phyloP scores from a whole-genome alignment of 2,113 vertebrate genomes.

The Hippopotamus amphibius region DNA sequence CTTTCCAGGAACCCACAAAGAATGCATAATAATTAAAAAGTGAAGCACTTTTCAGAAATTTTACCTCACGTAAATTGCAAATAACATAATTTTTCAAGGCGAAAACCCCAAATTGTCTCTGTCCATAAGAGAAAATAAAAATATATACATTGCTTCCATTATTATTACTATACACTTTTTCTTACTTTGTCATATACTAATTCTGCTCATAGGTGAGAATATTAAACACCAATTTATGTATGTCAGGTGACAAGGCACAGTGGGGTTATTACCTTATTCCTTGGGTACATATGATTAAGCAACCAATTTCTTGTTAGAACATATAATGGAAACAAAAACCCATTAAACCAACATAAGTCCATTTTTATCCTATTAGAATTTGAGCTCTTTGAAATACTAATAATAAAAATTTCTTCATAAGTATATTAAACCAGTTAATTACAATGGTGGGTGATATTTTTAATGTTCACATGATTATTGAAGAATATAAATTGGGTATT shows the following conservation, averaged over 20 bases:
- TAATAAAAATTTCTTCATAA: neutral
- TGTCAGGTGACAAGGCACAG: neutral
- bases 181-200: neutral
- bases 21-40: neutral
- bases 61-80: constrained; percentile 7
- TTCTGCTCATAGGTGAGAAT: neutral
- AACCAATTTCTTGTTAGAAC: constrained; percentile 36
- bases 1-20: neutral
- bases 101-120: neutral
- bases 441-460: constrained; percentile 57
- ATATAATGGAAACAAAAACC: constrained; percentile 46
- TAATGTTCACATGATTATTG: constrained; percentile 50
- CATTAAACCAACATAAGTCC: constrained; percentile 19
- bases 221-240: constrained; percentile 44
- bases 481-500: neutral
- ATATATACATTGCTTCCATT: neutral
- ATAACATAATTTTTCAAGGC: neutral
- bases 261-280: neutral
- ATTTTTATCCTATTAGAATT: constrained; percentile 57
- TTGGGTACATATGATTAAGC: constrained; percentile 14
- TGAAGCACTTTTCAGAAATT: neutral
- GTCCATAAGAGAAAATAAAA: neutral
- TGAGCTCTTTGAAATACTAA: constrained; percentile 51
- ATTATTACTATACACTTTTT: neutral
- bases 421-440: constrained; percentile 63